Evolutionary conservation across 2,888 invertebrate genomes (phyloP).

Genomic region (Horisme vitalbata): DNA sequence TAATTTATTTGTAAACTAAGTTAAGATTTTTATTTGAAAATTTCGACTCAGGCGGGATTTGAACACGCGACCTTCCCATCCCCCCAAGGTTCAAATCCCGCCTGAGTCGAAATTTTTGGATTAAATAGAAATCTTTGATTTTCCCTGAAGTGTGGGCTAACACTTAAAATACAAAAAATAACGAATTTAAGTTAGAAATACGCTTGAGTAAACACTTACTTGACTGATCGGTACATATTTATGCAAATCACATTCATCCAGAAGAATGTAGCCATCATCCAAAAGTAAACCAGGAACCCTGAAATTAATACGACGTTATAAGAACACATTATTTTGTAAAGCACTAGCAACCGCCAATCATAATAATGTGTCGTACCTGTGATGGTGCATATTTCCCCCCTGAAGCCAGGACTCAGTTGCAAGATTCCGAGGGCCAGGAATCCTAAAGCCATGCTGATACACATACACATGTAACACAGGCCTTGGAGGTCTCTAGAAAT

Average conservation of each 20-base stretch:
- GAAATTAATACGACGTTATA: slow-evolving; percentile 20
- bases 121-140: no score
- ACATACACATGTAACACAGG: slow-evolving; percentile 84
- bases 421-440: slow-evolving; percentile 83
- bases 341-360: not conserved
- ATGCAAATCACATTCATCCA: slow-evolving; percentile 88
- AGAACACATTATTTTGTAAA: not conserved
- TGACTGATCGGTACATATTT: slow-evolving; percentile 85
- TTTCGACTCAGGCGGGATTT: no score
- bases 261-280: slow-evolving; percentile 87
- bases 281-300: slow-evolving; percentile 83
- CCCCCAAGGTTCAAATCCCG: no score
- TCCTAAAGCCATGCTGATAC: slow-evolving; percentile 82
- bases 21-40: no score
- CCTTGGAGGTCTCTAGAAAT: slow-evolving; percentile 84
- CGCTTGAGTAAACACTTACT: slow-evolving; percentile 79
- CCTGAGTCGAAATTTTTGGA: no score
- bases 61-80: no score
- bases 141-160: no score
- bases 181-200: not conserved
- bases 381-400: slow-evolving; percentile 69
- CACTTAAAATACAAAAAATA: not conserved
- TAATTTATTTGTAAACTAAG: no score
- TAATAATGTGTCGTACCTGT: slow-evolving; percentile 61
- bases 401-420: slow-evolving; percentile 70